Base-by-base conservation (phyloP, 2,888 invertebrate genomes). In the Argyresthia goedartella region DNA sequence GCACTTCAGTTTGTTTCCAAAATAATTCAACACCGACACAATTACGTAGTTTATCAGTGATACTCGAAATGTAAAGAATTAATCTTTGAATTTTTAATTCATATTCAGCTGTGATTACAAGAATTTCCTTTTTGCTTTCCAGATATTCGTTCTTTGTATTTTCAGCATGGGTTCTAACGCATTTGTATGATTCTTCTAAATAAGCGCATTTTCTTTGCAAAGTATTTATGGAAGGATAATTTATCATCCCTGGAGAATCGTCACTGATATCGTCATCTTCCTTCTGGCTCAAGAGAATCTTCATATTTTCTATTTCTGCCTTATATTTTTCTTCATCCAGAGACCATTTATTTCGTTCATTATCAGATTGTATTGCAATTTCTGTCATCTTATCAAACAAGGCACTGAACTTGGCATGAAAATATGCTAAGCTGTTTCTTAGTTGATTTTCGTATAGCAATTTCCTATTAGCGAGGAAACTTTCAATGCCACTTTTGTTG, bases 121-220 rank as follows among this genome's bases (percentile, higher is more conserved):
- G 73, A 36, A 79, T 63, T 51, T 87, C 81, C 55, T 87, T 71
- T 67, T 87, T 85, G 56, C 64, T 71, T 65, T 85, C 74, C 60
- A 84, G 62, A 60, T 84, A 71, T 70, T 88, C 82, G 66, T 85
- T 85, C 60, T 82, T 86, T 35, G 88, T 73, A 57, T 89, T 86
- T 55, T 89, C 78, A 60, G 89, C 87, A 42, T 80, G 65, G 3
- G 88, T 81, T 71, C 86, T 79, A 41, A 79, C 72, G 54, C 76
- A 68, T 65, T 72, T 84, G 52, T 84, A 84, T 1, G 73, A 71
- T 46, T 84, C 79, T 64, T 85, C 81, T 57, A 87, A 65, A 64
- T 78, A 86, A 15, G 60, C 62, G 59, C 85, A 75, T 65, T 88
- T 86, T 60, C 81, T 76, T 67, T 82, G 73, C 52, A 85, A 63